These are phyloP conservation scores for Zelleria hepariella DNA, from an alignment of 2,888 invertebrate genomes.

Conservation along the genomic window DNA sequence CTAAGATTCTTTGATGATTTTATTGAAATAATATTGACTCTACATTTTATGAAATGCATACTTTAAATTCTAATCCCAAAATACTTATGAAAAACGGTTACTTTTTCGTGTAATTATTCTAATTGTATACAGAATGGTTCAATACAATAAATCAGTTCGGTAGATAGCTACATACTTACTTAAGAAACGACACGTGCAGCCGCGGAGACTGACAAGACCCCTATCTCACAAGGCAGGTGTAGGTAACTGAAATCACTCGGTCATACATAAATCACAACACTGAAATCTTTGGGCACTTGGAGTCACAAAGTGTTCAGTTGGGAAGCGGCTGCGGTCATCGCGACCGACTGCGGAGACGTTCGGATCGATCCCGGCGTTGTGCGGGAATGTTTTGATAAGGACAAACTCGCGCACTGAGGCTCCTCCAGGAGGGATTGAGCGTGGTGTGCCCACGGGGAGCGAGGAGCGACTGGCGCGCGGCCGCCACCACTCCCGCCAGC, in stretches of 20 bases:
- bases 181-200: not conserved
- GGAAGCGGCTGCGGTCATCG: constrained; percentile 34
- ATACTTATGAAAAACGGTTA: too few species aligned
- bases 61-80: too few species aligned
- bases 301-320: constrained; percentile 30
- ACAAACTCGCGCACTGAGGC: constrained; percentile 22
- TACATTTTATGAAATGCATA: too few species aligned
- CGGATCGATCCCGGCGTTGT: constrained; percentile 54
- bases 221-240: not conserved
- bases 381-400: constrained; percentile 56
- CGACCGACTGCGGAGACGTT: constrained; percentile 42
- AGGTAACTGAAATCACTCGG: not conserved
- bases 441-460: constrained; percentile 37
- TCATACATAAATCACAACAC: constrained; percentile 24
- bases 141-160: too few species aligned
- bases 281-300: constrained; percentile 21
- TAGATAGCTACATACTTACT: too few species aligned
- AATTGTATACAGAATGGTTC: too few species aligned
- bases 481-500: constrained; percentile 12
- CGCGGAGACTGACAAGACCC: not conserved
- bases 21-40: not conserved
- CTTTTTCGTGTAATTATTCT: too few species aligned
- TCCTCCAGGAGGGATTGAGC: constrained; percentile 8
- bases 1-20: not conserved
- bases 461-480: constrained; percentile 48